These are phyloP conservation scores for Steatocranus sp. DNA, from an alignment of 2,797 vertebrate genomes.

Conservation along the genomic window DNA sequence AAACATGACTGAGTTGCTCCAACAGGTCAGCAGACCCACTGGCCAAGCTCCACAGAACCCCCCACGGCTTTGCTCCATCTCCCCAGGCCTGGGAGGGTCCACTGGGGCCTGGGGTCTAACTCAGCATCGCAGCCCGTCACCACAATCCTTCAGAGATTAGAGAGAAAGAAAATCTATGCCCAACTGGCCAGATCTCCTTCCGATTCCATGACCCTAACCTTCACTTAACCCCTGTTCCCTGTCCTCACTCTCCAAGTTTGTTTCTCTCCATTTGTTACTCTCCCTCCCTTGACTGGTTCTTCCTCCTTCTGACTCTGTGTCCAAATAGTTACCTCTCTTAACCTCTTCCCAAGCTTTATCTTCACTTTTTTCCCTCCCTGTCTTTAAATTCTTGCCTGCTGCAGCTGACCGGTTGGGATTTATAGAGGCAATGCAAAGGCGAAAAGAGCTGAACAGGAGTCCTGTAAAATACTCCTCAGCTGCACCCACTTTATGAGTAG, in stretches of 20 bases:
- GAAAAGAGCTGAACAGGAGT: not conserved
- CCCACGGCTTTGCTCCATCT: conserved; percentile 37
- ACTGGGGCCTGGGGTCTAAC: conserved; percentile 46
- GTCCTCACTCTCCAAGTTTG: conserved; percentile 3
- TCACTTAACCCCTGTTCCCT: conserved; percentile 40
- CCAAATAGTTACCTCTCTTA: conserved; percentile 56
- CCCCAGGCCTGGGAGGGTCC: conserved; percentile 43
- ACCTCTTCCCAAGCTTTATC: conserved; percentile 61
- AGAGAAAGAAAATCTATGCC: conserved; percentile 29
- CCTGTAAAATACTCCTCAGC: not conserved
- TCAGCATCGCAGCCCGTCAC: conserved; percentile 21
- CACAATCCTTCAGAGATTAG: conserved; percentile 41
- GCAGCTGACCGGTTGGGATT: conserved; percentile 10
- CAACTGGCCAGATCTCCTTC: conserved; percentile 45
- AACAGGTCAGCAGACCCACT: conserved; percentile 46
- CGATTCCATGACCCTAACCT: conserved; percentile 49
- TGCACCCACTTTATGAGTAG: not conserved
- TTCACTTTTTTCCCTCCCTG: not conserved
- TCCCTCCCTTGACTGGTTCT: conserved; percentile 10
- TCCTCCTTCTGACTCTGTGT: conserved; percentile 22
- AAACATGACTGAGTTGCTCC: conserved; percentile 66
- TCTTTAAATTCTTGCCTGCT: conserved; percentile 39
- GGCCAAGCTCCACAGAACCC: conserved; percentile 59
- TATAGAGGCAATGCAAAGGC: not conserved
- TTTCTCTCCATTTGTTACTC: conserved; percentile 19